Base-by-base conservation (phyloP, 1,140 invertebrate genomes). In the Drosophila ironensis region DNA sequence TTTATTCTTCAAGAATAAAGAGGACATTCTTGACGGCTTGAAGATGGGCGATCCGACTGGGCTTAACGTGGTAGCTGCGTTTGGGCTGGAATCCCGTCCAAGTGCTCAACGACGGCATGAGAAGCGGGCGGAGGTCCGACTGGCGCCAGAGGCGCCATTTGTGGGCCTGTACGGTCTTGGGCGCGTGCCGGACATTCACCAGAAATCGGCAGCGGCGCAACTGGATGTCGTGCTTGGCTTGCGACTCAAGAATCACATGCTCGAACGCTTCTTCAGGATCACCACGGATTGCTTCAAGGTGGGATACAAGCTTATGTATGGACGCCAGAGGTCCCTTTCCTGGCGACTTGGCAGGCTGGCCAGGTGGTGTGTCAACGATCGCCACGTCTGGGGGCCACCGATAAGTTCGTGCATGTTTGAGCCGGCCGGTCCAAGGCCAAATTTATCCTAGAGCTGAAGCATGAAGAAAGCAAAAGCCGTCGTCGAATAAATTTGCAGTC, bases 81-180 rank as follows among this genome's bases (percentile, higher is more conserved):
- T 61, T 41, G 7, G 41, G 11, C 9, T 35, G 35, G 5, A 63
- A 35, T 3, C 37, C 22, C 1, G 57, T 30, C 64, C 56, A 68
- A 0, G 42, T 3, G 2, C 35, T 61, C 6, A 56, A 47, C 2
- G 47, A 47, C 3, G 48, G 27, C 35, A 68, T 12, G 3, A 44
- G 24, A 4, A 50, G 14, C 9, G 47, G 47, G 1, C 47, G 33
- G 19, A 50, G 2, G 9, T 12, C 12, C 2, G 47, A n/a, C 1
- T 25, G 9, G 0, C 47, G 20, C 47, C 47, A 50, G 3, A 38
- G 16, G 12, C 9, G 20, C 47, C 20, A 50, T 3, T 27, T 5
- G 2, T 33, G 12, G 0, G 25, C 33, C 19, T 53, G 41, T 9
- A 45, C 7, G 9, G 42, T 46, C 14, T 41, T 63, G 6, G 41